Evolutionary conservation across 53 echinoderm and acorn worm species (phyloP).

Genomic region (Antedon mediterranea): DNA sequence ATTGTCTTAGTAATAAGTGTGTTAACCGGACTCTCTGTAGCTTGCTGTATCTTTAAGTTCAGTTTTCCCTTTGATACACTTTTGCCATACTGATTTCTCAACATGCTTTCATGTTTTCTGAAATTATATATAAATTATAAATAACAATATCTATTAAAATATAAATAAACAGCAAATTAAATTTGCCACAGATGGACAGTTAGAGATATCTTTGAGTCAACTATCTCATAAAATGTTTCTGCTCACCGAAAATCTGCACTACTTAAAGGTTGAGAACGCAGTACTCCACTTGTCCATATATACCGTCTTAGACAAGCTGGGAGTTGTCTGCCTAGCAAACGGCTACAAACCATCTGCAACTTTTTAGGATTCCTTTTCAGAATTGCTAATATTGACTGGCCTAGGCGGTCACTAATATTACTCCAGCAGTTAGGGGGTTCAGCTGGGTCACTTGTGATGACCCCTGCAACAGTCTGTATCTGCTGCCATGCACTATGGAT

Average conservation of each 20-base stretch:
- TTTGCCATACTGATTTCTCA: conserved; percentile 56
- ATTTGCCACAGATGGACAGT: too few relatives aligned
- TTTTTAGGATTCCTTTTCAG: conserved; percentile 42
- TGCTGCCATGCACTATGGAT: neutral
- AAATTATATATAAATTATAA: too few relatives aligned
- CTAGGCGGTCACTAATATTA: conserved; percentile 43
- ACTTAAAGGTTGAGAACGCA: neutral
- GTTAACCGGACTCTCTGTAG: conserved; percentile 48
- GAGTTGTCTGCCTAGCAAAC: conserved; percentile 40
- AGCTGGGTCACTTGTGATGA: neutral
- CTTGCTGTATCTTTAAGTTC: conserved; percentile 37
- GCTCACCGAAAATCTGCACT: neutral
- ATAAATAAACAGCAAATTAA: too few relatives aligned
- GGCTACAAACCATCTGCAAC: conserved; percentile 30
- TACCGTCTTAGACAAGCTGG: conserved; percentile 39
- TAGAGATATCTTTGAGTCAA: too few relatives aligned
- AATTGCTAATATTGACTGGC: conserved; percentile 36
- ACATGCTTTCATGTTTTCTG: conserved; percentile 39
- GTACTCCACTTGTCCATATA: conserved; percentile 47
- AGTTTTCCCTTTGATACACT: conserved; percentile 62
- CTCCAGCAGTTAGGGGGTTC: conserved; percentile 32
- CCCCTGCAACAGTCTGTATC: neutral
- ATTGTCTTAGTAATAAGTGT: conserved; percentile 44
- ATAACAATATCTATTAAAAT: too few relatives aligned
- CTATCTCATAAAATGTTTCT: too few relatives aligned